phyloP scores from a whole-genome alignment of 2,888 invertebrate species.

The Agriopis marginaria region DNA sequence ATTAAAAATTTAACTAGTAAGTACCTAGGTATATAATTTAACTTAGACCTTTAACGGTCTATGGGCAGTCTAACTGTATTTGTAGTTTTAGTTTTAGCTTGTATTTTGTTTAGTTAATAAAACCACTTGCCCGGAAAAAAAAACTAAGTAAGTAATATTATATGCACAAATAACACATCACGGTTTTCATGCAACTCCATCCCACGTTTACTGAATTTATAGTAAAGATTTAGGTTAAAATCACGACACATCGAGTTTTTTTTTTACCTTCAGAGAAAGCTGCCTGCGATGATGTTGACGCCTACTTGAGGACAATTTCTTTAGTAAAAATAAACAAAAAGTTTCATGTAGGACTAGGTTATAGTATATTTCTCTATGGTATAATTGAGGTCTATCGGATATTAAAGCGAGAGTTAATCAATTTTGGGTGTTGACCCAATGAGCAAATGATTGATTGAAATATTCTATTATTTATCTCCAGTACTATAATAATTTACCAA shows the following conservation, averaged over 20 bases:
- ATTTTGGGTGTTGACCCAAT: constrained; percentile 1
- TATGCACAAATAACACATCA: too few relatives aligned
- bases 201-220: constrained; percentile 12
- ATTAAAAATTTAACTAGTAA: too few relatives aligned
- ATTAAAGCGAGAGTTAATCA: not conserved
- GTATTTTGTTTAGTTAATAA: too few relatives aligned
- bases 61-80: too few relatives aligned
- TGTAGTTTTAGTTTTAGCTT: too few relatives aligned
- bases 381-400: not conserved
- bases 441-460: constrained; percentile 14
- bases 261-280: constrained; percentile 41
- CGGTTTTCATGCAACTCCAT: not conserved
- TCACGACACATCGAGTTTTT: constrained; percentile 37
- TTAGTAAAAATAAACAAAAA: constrained; percentile 31
- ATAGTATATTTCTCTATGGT: too few relatives aligned
- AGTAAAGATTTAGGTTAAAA: not conserved
- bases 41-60: too few relatives aligned
- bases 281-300: constrained; percentile 39
- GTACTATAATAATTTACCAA: not conserved
- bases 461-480: not conserved
- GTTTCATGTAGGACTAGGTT: not conserved
- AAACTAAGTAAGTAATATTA: too few relatives aligned
- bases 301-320: constrained; percentile 38
- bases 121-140: too few relatives aligned
- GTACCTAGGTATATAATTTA: too few relatives aligned